Evolutionary conservation across 2,797 vertebrate species (phyloP), one percentile per base, ranked within the genome.

Genomic region (Pseudomugil tenellus): DNA sequence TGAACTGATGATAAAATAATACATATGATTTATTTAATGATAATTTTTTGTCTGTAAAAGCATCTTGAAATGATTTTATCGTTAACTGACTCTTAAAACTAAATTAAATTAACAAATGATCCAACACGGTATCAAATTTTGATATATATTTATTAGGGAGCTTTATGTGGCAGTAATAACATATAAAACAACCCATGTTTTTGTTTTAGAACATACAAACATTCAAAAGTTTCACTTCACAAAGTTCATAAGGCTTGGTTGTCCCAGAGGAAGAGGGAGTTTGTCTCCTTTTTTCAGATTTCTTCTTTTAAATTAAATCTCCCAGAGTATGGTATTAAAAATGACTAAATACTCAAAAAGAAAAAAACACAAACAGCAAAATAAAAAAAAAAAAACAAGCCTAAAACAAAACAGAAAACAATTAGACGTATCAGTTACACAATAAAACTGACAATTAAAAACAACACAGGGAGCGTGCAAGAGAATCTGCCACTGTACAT

Each of bases 101-200:
- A 2, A 21, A 21, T 3, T 43, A 21, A n/a, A 46, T 21, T 21
- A 46, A 46, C 7, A 39, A 74, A 85, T 55, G 3, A 7, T 79
- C 62, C 5, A 4, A 81, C 62, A 65, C 74, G 46, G 11, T 48
- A 3, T 9, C 29, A 35, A 59, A 28, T 82, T 87, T 84, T 46
- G 81, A 80, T 89, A 83, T 89, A 84, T 90, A 84, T 86, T 89
- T 64, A 89, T 87, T 83, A 72, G 84, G 94, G 95, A 95, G 92
- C 94, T 95, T 96, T 95, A 94, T 94, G 94, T 95, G 94, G 96
- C 94, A 95, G 94, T 97, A 96, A 93, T 95, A 96, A 96, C 96
- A 98, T 98, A 98, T 93, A 98, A 98, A 98, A 98, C 96, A 96
- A 95, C 94, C 90, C 93, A 92, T 94, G 64, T 85, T 92, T n/a